Evolutionary conservation across 2,888 invertebrate genomes (phyloP).

Genomic region (Rhamnusium bicolor): DNA sequence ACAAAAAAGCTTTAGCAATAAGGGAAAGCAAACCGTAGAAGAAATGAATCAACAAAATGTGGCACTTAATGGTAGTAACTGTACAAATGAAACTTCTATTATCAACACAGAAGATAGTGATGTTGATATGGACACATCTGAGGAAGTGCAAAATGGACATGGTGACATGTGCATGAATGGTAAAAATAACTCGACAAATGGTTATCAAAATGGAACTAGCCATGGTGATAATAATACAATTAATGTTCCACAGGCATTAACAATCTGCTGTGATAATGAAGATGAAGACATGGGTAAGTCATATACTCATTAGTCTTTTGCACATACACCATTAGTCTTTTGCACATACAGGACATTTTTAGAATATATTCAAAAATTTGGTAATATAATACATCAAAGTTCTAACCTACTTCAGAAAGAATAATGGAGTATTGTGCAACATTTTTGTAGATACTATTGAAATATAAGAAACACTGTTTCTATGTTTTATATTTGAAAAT

Average conservation of each 20-base stretch:
- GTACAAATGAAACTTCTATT: conserved; percentile 60
- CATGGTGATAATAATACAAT: conserved; percentile 62
- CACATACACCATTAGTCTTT: not conserved
- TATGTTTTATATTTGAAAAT: no score
- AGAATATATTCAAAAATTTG: no score
- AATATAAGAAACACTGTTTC: no score
- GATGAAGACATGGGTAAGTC: conserved; percentile 83
- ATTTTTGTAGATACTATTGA: no score
- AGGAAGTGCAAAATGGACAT: conserved; percentile 69
- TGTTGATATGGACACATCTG: conserved; percentile 73
- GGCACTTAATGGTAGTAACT: conserved; percentile 70
- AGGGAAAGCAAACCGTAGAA: conserved; percentile 65
- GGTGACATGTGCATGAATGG: conserved; percentile 58
- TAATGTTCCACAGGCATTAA: conserved; percentile 52
- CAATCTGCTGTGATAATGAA: conserved; percentile 77
- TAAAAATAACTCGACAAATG: conserved; percentile 68
- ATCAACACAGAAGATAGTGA: conserved; percentile 72
- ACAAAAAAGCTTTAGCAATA: conserved; percentile 74
- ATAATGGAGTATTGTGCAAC: no score
- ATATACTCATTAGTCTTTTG: not conserved
- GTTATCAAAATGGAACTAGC: conserved; percentile 77
- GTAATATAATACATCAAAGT: no score
- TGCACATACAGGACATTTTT: no score
- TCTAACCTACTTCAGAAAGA: no score
- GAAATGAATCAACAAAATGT: conserved; percentile 74